phyloP scores from a whole-genome alignment of 2,113 vertebrate genomes.

The Etia nguti region DNA sequence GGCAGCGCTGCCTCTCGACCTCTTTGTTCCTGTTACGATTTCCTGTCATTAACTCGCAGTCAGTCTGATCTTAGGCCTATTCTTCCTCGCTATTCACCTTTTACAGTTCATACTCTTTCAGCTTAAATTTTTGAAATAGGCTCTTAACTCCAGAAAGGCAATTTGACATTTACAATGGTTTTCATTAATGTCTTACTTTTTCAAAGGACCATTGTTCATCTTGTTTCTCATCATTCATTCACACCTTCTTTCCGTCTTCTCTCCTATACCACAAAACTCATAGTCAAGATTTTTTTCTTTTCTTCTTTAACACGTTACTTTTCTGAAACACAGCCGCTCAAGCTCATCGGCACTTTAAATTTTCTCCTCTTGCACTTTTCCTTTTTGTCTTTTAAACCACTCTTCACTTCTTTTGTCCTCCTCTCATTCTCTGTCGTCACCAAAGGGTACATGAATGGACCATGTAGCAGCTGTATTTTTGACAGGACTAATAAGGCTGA shows the following conservation, averaged over 20 bases:
- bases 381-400: background rate
- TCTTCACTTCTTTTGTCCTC: background rate
- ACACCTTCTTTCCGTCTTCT: background rate
- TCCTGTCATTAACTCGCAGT: background rate
- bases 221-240: constrained; percentile 1
- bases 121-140: constrained; percentile 31
- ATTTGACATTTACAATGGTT: constrained; percentile 54
- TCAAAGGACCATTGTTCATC: constrained; percentile 21
- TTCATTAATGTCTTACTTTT: constrained; percentile 27
- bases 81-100: constrained; percentile 8
- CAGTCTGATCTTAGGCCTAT: constrained; percentile 3
- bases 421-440: background rate
- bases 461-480: background rate
- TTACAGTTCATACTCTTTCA: constrained; percentile 5
- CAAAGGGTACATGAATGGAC: constrained; percentile 5
- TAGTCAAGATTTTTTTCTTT: background rate
- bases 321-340: background rate
- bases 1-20: background rate
- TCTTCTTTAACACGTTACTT: background rate
- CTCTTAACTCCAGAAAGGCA: constrained; percentile 24
- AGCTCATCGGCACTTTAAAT: background rate
- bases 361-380: background rate
- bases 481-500: constrained; percentile 28
- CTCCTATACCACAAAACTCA: background rate
- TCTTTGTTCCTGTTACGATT: background rate